These are phyloP conservation scores for Athalia circularis DNA, from an alignment of 2,888 invertebrate species.

Conservation along the genomic window DNA sequence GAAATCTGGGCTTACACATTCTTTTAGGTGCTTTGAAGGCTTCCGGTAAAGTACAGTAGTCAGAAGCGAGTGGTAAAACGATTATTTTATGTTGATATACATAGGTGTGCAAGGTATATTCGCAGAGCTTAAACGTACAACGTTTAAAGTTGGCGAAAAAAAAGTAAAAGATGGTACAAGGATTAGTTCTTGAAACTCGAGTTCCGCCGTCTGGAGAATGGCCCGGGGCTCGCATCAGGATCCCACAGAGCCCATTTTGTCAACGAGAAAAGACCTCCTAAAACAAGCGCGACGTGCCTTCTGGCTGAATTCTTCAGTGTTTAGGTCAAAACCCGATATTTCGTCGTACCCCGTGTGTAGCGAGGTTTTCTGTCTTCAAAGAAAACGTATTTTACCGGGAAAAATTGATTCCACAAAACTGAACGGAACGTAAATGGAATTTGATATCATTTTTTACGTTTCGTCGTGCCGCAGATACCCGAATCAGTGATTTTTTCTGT, in stretches of 20 bases:
- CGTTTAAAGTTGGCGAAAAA: constrained; percentile 12
- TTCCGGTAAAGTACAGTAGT: constrained; percentile 15
- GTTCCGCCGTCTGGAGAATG: constrained; percentile 27
- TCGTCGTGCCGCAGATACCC: too few relatives aligned
- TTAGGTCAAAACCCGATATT: constrained; percentile 25
- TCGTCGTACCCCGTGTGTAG: neutral
- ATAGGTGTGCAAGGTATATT: too few relatives aligned
- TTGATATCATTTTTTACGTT: neutral
- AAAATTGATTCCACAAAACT: neutral
- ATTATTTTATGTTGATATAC: neutral
- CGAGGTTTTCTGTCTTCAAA: constrained; percentile 8
- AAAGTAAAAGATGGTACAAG: constrained; percentile 6
- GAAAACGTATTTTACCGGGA: neutral
- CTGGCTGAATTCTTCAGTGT: constrained; percentile 18
- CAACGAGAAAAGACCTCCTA: neutral
- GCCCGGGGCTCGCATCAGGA: constrained; percentile 10
- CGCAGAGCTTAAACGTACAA: neutral
- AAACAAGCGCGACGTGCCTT: constrained; percentile 26
- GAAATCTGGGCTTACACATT: neutral
- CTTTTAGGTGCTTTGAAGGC: constrained; percentile 18
- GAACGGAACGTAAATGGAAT: neutral
- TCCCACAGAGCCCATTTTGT: constrained; percentile 16
- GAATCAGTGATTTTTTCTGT: too few relatives aligned
- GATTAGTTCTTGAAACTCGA: constrained; percentile 24
- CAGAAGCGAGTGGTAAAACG: constrained; percentile 23